phyloP scores from a whole-genome alignment of 2,797 vertebrate species.

The Propithecus perrieri region DNA sequence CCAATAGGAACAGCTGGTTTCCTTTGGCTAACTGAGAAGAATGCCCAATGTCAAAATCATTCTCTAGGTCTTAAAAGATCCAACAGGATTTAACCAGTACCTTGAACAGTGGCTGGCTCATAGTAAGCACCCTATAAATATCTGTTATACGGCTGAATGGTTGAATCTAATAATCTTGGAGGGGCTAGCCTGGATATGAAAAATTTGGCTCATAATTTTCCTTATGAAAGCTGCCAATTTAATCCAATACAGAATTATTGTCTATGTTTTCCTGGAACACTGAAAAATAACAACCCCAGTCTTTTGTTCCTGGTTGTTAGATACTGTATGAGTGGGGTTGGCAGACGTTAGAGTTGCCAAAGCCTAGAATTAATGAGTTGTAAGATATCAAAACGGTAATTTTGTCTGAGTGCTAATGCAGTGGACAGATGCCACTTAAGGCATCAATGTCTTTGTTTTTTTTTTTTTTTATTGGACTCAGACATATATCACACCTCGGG shows the following conservation, averaged over 20 bases:
- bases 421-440: background rate
- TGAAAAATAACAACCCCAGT: background rate
- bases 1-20: background rate
- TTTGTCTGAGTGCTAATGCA: slow-evolving; percentile 12
- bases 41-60: background rate
- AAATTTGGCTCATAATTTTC: background rate
- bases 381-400: background rate
- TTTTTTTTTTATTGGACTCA: background rate
- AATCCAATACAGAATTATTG: background rate
- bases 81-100: background rate
- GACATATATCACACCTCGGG: background rate
- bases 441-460: background rate
- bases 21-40: slow-evolving; percentile 22
- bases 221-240: background rate
- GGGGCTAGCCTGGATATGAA: background rate
- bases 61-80: background rate
- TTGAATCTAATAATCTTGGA: background rate
- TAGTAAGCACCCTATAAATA: background rate
- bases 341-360: background rate
- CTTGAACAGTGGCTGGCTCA: background rate
- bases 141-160: background rate
- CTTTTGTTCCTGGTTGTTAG: background rate
- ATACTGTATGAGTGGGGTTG: background rate
- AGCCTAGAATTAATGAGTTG: background rate
- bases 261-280: background rate